Conservation (phyloP, 2,797 vertebrate species). For the Cryptoblepharus egeriae region DNA sequence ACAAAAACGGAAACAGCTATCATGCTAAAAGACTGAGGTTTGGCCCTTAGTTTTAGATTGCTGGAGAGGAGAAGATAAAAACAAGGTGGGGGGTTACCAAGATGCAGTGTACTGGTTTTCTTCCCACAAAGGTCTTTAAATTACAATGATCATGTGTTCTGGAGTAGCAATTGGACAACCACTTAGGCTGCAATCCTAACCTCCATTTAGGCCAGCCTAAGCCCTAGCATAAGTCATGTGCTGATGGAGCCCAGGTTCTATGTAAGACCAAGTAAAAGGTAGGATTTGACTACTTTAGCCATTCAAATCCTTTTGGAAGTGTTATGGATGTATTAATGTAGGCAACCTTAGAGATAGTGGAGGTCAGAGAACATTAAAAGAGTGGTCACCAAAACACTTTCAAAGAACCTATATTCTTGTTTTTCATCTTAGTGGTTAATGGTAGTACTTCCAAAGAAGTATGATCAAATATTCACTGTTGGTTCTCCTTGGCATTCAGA, state of each 20-base stretch:
- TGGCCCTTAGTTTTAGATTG: not conserved
- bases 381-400: not conserved
- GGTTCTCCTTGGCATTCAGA: not conserved
- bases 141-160: not conserved
- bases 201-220: too few species aligned
- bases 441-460: not conserved
- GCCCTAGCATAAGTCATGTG: too few species aligned
- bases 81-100: not conserved
- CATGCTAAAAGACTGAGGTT: not conserved
- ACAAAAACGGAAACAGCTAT: not conserved
- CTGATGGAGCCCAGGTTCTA: not conserved
- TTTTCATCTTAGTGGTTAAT: not conserved
- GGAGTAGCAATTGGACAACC: not conserved
- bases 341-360: not conserved
- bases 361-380: not conserved
- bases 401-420: not conserved
- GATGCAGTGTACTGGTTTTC: not conserved
- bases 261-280: not conserved
- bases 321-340: not conserved
- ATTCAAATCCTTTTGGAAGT: not conserved
- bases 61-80: not conserved
- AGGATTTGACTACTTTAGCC: not conserved
- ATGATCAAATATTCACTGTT: not conserved
- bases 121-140: not conserved
- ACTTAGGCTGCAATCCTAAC: too few species aligned